Conservation (phyloP, 2,797 vertebrate genomes). For the Muscicapa striata region DNA sequence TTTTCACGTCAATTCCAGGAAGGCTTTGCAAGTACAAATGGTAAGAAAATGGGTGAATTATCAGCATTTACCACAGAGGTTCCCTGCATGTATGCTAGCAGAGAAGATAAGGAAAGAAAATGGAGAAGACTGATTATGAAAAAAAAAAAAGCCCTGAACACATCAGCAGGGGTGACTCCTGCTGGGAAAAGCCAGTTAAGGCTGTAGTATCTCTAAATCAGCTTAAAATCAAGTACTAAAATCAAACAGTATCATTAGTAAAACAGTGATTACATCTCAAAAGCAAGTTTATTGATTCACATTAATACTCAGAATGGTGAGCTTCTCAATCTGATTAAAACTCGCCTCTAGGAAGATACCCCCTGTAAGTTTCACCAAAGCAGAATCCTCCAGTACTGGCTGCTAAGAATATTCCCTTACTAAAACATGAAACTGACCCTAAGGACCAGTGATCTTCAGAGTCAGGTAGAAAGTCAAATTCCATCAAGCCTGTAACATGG, state of each 20-base stretch:
- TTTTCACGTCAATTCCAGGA: background rate
- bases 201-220: conserved; percentile 19
- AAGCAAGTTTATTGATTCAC: background rate
- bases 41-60: background rate
- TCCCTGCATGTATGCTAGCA: background rate
- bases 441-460: background rate
- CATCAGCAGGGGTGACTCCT: background rate
- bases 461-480: background rate
- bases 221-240: conserved; percentile 21
- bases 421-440: background rate
- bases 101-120: conserved; percentile 7
- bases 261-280: background rate
- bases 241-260: background rate
- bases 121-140: background rate
- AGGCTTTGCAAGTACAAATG: background rate
- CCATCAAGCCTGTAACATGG: background rate
- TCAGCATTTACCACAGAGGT: background rate
- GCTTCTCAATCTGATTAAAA: background rate
- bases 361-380: background rate
- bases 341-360: background rate
- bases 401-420: background rate
- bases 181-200: conserved; percentile 34
- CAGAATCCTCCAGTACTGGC: background rate
- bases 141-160: background rate
- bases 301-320: background rate